These are phyloP conservation scores for Ivindomyrus marchei DNA, from an alignment of 2,113 vertebrate species.

Conservation along the genomic window DNA sequence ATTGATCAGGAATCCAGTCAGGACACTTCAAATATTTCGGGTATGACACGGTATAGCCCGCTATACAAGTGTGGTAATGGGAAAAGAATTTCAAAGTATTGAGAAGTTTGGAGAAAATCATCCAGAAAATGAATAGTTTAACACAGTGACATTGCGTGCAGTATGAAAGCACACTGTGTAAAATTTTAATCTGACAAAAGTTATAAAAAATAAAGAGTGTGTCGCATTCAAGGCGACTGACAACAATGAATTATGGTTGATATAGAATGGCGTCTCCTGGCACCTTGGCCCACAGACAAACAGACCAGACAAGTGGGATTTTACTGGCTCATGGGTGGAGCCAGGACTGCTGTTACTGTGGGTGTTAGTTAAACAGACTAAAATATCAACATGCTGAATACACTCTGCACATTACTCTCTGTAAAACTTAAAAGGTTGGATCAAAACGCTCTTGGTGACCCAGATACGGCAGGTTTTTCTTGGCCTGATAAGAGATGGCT, in stretches of 20 bases:
- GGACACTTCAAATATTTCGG: background rate
- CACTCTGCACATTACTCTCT: background rate
- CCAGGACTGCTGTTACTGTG: background rate
- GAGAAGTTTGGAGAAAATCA: background rate
- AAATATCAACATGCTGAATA: conserved; percentile 1
- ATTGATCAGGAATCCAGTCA: background rate
- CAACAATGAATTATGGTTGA: conserved; percentile 5
- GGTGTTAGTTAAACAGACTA: background rate
- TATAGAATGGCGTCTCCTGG: background rate
- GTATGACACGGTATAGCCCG: background rate
- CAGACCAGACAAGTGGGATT: background rate
- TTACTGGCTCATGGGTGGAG: background rate
- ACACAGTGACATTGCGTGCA: background rate
- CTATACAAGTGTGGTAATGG: background rate
- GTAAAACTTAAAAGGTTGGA: conserved; percentile 1
- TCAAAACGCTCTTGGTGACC: background rate
- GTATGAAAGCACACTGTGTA: conserved; percentile 5
- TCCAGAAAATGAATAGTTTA: conserved; percentile 8
- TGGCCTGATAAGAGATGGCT: background rate
- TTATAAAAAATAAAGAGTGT: background rate
- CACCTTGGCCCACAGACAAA: background rate
- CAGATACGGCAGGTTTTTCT: background rate
- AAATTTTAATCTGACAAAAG: conserved; percentile 20
- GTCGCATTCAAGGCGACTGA: background rate
- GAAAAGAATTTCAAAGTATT: conserved; percentile 3